These are phyloP conservation scores for Drosophila fuyamai DNA, from an alignment of 1,140 invertebrate species.

Conservation along the genomic window DNA sequence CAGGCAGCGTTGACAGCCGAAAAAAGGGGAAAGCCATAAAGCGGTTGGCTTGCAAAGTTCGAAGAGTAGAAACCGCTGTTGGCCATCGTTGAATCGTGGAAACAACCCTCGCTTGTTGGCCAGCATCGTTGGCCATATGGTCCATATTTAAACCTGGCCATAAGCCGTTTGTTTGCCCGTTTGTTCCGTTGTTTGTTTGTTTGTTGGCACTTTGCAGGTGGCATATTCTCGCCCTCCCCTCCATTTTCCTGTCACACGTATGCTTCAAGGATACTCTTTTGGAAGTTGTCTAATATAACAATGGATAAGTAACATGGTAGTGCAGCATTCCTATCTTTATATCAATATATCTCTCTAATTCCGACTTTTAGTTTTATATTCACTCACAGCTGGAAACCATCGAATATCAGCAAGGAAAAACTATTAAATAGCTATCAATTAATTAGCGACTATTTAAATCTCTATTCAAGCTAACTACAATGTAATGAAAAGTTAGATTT, in stretches of 20 bases:
- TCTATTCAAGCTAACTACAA: not conserved
- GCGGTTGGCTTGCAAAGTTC: conserved; percentile 3
- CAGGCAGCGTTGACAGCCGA: conserved; percentile 45
- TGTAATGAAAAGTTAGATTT: not conserved
- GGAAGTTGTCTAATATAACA: too few relatives aligned
- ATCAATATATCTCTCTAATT: too few relatives aligned
- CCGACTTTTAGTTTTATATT: too few relatives aligned
- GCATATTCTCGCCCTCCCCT: not conserved
- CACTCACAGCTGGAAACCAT: not conserved
- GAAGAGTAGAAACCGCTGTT: not conserved
- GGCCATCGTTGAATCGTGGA: not conserved
- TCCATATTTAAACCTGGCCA: conserved; percentile 49
- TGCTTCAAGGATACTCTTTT: not conserved
- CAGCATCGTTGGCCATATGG: conserved; percentile 4
- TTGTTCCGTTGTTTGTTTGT: conserved; percentile 15
- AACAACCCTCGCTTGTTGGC: conserved; percentile 12
- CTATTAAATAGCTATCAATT: not conserved
- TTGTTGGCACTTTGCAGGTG: conserved; percentile 14
- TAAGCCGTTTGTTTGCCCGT: conserved; percentile 48
- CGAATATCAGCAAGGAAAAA: too few relatives aligned
- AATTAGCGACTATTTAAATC: not conserved
- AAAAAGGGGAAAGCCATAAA: not conserved
- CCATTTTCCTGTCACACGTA: not conserved
- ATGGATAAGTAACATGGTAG: too few relatives aligned
- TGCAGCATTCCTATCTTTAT: too few relatives aligned